These are phyloP conservation scores for Drosophila putrida DNA, from an alignment of 2,888 invertebrate genomes.

Conservation along the genomic window DNA sequence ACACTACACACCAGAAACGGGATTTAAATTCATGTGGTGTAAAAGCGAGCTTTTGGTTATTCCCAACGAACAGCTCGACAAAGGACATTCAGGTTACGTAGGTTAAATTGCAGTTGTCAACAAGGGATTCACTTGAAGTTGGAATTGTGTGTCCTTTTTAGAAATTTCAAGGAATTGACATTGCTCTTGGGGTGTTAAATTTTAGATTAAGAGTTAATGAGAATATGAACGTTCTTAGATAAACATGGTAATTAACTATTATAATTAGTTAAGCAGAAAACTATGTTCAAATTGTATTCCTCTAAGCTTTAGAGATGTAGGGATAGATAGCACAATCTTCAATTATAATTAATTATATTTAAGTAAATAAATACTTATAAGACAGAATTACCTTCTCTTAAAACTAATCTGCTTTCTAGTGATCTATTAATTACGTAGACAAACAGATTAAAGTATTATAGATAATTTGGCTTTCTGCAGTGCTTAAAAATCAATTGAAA, in stretches of 20 bases:
- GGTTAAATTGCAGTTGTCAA: slow-evolving; percentile 32
- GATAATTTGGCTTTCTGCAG: too few relatives aligned
- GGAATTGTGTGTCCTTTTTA: not conserved
- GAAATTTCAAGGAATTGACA: not conserved
- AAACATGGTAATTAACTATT: not conserved
- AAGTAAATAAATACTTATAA: too few relatives aligned
- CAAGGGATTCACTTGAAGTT: slow-evolving; percentile 3
- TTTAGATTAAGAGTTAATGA: not conserved
- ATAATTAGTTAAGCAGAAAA: not conserved
- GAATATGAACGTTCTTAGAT: not conserved
- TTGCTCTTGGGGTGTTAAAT: not conserved
- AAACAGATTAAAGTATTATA: too few relatives aligned
- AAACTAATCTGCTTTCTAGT: too few relatives aligned
- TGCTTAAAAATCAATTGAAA: too few relatives aligned
- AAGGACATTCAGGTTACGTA: not conserved
- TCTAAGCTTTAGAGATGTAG: too few relatives aligned
- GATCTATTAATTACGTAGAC: too few relatives aligned
- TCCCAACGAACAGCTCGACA: not conserved
- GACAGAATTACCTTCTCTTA: too few relatives aligned
- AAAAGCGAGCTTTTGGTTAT: slow-evolving; percentile 24
- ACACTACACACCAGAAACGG: slow-evolving; percentile 26
- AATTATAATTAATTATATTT: too few relatives aligned
- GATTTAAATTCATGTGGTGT: slow-evolving; percentile 62
- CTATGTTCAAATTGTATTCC: too few relatives aligned
- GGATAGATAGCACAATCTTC: too few relatives aligned